These are phyloP conservation scores for Cataglyphis altisquamis DNA, from an alignment of 2,888 invertebrate genomes.

Conservation along the genomic window DNA sequence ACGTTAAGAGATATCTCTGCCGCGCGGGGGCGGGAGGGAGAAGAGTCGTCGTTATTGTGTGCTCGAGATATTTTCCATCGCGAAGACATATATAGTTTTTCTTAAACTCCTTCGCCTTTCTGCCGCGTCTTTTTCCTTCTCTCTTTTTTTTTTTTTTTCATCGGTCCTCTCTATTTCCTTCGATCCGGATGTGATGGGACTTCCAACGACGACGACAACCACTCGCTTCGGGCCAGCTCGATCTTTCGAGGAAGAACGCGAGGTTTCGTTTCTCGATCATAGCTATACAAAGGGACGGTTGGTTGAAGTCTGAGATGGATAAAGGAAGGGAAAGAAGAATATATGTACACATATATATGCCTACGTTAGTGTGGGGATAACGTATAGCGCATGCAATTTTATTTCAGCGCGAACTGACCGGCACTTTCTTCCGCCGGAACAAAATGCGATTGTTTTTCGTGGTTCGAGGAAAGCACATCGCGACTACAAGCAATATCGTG, in stretches of 20 bases:
- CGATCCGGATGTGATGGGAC: constrained; percentile 57
- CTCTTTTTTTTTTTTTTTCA: background rate
- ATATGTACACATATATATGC: background rate
- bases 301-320: background rate
- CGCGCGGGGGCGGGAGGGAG: no score
- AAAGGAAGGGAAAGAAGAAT: background rate
- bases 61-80: constrained; percentile 41
- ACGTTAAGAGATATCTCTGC: constrained; percentile 43
- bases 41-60: constrained; percentile 27
- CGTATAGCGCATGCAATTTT: background rate
- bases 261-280: constrained; percentile 43
- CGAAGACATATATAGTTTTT: constrained; percentile 49
- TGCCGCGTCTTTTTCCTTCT: constrained; percentile 6
- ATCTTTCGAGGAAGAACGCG: constrained; percentile 51
- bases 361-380: background rate
- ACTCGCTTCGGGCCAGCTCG: constrained; percentile 41
- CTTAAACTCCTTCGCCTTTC: constrained; percentile 45
- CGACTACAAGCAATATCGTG: background rate
- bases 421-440: constrained; percentile 8
- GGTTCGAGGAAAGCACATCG: background rate
- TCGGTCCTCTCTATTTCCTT: constrained; percentile 44
- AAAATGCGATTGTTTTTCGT: background rate
- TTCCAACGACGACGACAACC: constrained; percentile 43
- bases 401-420: background rate
- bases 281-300: constrained; percentile 6